These are phyloP conservation scores for Hydrolagus affinis DNA, from an alignment of 2,113 vertebrate genomes.

Conservation along the genomic window DNA sequence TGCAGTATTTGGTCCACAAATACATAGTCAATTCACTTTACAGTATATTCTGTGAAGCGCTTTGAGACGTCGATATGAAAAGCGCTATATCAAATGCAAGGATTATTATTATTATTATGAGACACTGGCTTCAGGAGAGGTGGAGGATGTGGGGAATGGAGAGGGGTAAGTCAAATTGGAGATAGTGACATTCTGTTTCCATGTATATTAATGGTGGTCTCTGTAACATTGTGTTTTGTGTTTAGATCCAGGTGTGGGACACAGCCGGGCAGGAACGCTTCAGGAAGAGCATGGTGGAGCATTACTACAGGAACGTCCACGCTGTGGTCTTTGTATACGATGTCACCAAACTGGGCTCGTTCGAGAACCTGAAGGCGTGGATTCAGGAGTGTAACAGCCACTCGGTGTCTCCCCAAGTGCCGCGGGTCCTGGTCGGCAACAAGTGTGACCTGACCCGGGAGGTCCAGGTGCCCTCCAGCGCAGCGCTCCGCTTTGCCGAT, in stretches of 20 bases:
- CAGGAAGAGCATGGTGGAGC: slow-evolving; percentile 92
- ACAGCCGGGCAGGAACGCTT: slow-evolving; percentile 92
- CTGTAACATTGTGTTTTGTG: background rate
- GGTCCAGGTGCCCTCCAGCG: slow-evolving; percentile 87
- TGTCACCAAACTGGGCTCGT: slow-evolving; percentile 90
- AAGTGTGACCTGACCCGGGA: slow-evolving; percentile 91
- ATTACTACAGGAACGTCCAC: slow-evolving; percentile 92
- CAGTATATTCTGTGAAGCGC: no score
- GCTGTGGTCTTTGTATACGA: slow-evolving; percentile 93
- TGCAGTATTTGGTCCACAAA: no score
- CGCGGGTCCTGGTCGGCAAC: slow-evolving; percentile 90
- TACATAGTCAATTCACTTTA: no score
- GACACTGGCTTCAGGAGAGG: background rate
- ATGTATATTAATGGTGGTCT: background rate
- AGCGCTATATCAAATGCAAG: no score
- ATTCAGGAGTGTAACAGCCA: slow-evolving; percentile 92
- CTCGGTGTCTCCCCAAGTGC: slow-evolving; percentile 75
- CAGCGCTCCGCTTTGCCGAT: slow-evolving; percentile 86
- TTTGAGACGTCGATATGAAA: no score
- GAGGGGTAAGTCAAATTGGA: background rate
- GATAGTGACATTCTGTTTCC: background rate
- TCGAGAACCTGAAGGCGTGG: slow-evolving; percentile 91
- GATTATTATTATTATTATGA: no score
- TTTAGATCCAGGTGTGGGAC: slow-evolving; percentile 96
- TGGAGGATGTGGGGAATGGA: no score